Evolutionary conservation across 2,888 invertebrate species (phyloP).

Genomic region (Melolontha melolontha): DNA sequence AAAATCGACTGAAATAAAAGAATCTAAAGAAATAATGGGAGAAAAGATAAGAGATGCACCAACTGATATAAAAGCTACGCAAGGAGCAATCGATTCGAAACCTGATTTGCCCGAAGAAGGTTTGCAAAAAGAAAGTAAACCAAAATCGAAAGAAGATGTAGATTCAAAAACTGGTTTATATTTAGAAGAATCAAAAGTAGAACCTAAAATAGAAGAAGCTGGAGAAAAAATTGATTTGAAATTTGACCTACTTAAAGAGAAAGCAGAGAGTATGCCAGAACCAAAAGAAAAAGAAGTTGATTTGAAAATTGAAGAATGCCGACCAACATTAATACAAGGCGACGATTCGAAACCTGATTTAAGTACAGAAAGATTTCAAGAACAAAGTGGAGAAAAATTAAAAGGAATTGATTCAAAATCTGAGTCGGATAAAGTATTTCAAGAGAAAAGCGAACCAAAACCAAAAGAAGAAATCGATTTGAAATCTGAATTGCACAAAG

Average conservation of each 20-base stretch:
- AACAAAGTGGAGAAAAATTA: too few relatives aligned
- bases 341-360: too few relatives aligned
- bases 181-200: neutral
- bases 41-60: constrained; percentile 1
- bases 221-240: neutral
- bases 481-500: too few relatives aligned
- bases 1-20: neutral
- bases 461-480: neutral
- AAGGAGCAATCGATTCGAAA: neutral
- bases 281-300: neutral
- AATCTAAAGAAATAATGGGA: neutral
- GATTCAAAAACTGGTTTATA: too few relatives aligned
- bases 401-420: too few relatives aligned
- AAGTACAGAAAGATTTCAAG: too few relatives aligned
- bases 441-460: neutral
- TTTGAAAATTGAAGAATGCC: neutral
- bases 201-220: neutral
- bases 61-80: neutral
- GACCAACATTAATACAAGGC: too few relatives aligned
- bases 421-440: neutral
- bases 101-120: too few relatives aligned
- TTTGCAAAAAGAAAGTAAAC: too few relatives aligned
- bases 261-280: neutral
- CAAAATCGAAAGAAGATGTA: too few relatives aligned
- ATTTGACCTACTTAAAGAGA: too few relatives aligned